These are phyloP conservation scores for Spea multiplicata DNA, from an alignment of 2,113 vertebrate species.

Conservation along the genomic window DNA sequence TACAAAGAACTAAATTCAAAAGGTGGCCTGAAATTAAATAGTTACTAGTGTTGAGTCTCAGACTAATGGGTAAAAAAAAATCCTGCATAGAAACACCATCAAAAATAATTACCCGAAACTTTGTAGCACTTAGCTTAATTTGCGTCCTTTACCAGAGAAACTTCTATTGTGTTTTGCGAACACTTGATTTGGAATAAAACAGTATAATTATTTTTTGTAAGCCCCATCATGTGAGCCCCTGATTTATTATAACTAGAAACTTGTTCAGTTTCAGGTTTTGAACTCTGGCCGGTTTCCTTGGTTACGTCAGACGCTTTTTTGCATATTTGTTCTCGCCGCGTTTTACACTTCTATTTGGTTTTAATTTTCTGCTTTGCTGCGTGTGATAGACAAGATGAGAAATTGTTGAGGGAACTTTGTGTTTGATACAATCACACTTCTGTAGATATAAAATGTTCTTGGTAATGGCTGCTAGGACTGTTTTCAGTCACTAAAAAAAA, in stretches of 20 bases:
- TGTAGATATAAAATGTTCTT: background rate
- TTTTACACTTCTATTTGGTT: background rate
- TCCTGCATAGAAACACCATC: too few species aligned
- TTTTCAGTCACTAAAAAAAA: background rate
- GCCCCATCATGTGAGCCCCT: background rate
- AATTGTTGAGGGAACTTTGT: background rate
- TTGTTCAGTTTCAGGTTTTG: background rate
- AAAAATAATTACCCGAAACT: background rate
- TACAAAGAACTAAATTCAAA: too few species aligned
- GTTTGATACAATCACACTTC: background rate
- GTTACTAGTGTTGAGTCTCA: too few species aligned
- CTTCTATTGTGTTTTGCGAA: background rate
- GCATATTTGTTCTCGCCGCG: background rate
- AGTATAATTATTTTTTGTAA: background rate
- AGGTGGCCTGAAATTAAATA: too few species aligned
- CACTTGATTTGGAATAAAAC: background rate
- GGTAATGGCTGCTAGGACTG: too few species aligned
- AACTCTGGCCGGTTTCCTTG: background rate
- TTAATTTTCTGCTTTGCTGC: conserved; percentile 2
- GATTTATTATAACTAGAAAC: background rate
- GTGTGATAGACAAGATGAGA: background rate
- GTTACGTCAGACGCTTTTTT: background rate
- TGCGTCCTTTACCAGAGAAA: background rate
- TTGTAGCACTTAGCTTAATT: background rate
- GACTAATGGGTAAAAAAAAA: too few species aligned